phyloP scores from a whole-genome alignment of 2,113 vertebrate species.

The Dermatemys mawii region DNA sequence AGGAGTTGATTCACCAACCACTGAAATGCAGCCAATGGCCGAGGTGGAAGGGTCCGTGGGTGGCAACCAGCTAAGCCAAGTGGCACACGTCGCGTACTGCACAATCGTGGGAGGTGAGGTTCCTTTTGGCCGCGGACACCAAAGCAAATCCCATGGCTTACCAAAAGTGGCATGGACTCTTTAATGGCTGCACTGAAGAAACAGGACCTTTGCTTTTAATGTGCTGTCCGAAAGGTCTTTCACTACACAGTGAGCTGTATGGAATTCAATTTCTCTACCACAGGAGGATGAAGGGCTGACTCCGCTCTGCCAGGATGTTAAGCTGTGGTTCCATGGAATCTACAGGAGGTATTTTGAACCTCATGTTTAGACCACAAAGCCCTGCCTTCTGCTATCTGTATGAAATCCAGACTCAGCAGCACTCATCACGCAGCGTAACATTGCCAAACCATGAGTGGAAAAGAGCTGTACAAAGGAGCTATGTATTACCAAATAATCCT shows the following conservation, averaged over 20 bases:
- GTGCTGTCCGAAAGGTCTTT: background rate
- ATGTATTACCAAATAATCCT: background rate
- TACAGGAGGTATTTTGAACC: background rate
- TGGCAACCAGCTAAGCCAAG: background rate
- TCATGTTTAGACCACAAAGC: background rate
- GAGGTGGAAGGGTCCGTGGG: background rate
- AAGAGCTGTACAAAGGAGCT: background rate
- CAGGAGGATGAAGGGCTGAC: background rate
- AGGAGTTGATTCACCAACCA: background rate
- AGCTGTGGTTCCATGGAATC: constrained; percentile 4
- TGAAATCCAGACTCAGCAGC: background rate
- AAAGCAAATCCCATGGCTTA: background rate
- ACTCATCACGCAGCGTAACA: background rate
- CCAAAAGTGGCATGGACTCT: background rate
- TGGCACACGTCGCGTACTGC: rapidly evolving
- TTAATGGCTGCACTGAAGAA: background rate
- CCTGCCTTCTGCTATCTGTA: background rate
- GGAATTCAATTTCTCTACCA: background rate
- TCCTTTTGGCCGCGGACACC: background rate
- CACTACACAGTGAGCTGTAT: background rate
- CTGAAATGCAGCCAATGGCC: background rate
- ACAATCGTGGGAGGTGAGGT: background rate
- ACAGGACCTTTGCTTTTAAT: background rate
- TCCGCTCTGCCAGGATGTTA: background rate
- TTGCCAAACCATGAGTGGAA: background rate